Percentiles rank a stretch among this genome's conserved stretches.
Evolutionary conservation across 1,140 invertebrate genomes (phyloP).

Genomic region (Leguminivora glycinivorella): DNA sequence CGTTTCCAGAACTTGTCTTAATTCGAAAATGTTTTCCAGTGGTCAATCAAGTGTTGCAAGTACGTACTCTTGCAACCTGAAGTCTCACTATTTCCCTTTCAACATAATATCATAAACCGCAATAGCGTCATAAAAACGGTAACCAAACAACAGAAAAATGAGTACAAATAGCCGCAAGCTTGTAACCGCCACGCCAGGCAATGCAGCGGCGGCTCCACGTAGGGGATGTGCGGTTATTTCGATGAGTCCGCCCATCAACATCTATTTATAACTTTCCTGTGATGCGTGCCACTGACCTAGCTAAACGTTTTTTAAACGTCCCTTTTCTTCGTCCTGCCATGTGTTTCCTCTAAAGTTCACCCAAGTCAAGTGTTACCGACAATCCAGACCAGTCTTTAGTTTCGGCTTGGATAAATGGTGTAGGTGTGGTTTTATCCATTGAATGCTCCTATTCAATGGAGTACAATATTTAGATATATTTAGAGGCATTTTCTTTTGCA

Average conservation of each 20-base stretch:
- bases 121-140: slow-evolving; percentile 16
- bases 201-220: slow-evolving; percentile 35
- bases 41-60: not conserved
- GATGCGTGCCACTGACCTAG: slow-evolving; percentile 61
- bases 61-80: not conserved
- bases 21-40: not conserved
- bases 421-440: not conserved
- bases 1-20: not conserved
- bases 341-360: slow-evolving; percentile 2
- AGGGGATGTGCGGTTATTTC: slow-evolving; percentile 47
- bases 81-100: not conserved
- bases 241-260: slow-evolving; percentile 41
- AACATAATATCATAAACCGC: slow-evolving; percentile 14
- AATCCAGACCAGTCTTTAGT: not conserved
- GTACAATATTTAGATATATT: too few species aligned
- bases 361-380: not conserved
- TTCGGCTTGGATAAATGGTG: not conserved
- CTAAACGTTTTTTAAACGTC: slow-evolving; percentile 33
- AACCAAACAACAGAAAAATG: slow-evolving; percentile 24
- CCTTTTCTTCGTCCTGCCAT: not conserved
- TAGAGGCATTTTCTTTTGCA: too few species aligned
- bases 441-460: too few species aligned
- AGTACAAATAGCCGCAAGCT: slow-evolving; percentile 20
- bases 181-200: not conserved
- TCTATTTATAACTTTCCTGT: slow-evolving; percentile 52